Evolutionary conservation across 2,888 invertebrate species (phyloP), one percentile per base, ranked within the genome.

Genomic region (Lissonota sp.): DNA sequence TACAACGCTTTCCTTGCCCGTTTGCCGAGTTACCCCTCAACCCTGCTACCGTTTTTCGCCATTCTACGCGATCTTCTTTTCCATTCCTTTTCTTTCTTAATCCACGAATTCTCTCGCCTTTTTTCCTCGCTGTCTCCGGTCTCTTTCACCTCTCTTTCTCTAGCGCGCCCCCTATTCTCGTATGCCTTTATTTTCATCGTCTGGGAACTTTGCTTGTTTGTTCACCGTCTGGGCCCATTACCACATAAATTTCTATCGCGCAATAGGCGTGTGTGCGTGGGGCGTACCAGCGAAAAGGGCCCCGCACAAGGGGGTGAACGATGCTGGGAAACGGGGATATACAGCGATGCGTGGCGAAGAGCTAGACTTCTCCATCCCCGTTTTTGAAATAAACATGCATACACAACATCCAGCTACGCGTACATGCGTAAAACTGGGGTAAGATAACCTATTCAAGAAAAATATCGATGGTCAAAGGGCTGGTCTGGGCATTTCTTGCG

Each of bases 171-270:
- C 53, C 69, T 49, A 74, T 62, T 42, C 60, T 62, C 26, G 51
- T 44, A 26, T 26, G 14, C 64, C 62, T 84, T 80, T 75, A 72
- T 85, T 75, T 77, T 64, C 78, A 70, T 79, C 83, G 77, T 83
- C 84, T 80, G 80, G 75, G 71, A 85, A 86, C 80, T 84, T 85
- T 71, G 67, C 77, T 84, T 85, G 83, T 85, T 85, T 77, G 82
- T 79, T 75, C 78, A 79, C 82, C 62, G 82, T 82, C 83, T 75
- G 76, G 79, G 40, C 71, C 26, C 77, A 77, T 79, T 75, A 60
- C 82, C 70, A 79, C 73, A 82, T 83, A 83, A 83, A 83, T 79
- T 83, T 77, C 69, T 76, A 79, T 76, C 60, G 79, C 79, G 44
- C 62, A 75, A 66, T 26, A 26, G 26, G 26, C 26, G 26, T 2